Percentiles rank a stretch among this genome's conserved stretches.
Conservation (phyloP, 2,113 vertebrate species). For the Chaetorhynchus papuensis region DNA sequence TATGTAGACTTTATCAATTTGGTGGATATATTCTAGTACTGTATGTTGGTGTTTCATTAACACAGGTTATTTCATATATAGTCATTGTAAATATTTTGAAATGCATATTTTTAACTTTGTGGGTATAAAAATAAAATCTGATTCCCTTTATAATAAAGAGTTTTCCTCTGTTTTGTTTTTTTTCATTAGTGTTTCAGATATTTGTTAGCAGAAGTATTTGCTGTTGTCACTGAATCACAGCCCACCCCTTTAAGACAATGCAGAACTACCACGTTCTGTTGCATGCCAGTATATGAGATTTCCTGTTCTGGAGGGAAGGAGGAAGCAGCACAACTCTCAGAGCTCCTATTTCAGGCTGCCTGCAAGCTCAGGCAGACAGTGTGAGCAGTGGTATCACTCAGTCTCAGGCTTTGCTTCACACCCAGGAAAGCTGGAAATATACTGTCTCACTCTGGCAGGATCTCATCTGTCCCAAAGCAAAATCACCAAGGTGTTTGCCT, state of each 20-base stretch:
- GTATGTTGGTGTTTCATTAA: slow-evolving; percentile 72
- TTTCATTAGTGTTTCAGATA: neutral
- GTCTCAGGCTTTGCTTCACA: neutral
- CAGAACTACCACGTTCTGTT: neutral
- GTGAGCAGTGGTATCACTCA: neutral
- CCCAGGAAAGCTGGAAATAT: neutral
- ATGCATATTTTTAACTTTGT: slow-evolving; percentile 75
- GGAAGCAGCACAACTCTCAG: neutral
- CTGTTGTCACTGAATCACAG: neutral
- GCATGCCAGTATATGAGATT: neutral
- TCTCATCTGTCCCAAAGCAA: neutral
- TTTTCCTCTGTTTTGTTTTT: neutral
- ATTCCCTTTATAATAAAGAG: slow-evolving; percentile 57
- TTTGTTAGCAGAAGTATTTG: neutral
- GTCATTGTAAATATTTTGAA: slow-evolving; percentile 83
- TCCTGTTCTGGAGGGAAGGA: neutral
- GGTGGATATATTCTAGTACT: slow-evolving; percentile 72
- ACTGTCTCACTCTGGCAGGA: neutral
- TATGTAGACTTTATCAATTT: slow-evolving; percentile 55
- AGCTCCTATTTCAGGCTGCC: neutral
- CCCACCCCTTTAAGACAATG: neutral
- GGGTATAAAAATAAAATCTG: slow-evolving; percentile 74
- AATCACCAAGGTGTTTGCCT: neutral
- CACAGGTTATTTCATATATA: slow-evolving; percentile 70
- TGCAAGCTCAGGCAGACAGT: neutral